Base-by-base conservation (phyloP, 2,113 vertebrate genomes). In the Pterocles burchelli region DNA sequence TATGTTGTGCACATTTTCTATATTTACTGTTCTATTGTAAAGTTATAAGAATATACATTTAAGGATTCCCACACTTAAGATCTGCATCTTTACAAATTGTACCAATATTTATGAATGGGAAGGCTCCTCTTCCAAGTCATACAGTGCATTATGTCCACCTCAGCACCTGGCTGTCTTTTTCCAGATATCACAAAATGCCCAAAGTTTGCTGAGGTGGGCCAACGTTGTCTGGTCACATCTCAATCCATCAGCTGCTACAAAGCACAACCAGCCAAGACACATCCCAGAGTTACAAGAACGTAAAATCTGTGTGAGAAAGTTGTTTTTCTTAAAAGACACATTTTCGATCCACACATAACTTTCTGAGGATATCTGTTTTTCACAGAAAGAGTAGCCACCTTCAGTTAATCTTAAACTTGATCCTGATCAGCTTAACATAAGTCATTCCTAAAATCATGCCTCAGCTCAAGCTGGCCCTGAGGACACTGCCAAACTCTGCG, bases 1-100 rank as follows among this genome's bases (percentile, higher is more conserved):
- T 13, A 19, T 0, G 4, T 11, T 49, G 5, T 11, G 12, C 18
- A 79, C 7, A 3, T 43, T 75, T 85, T 49, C 38, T 21, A 0
- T 14, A 17, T 70, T 49, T 61, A 16, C 38, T 46, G 6, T 57
- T 55, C 41, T 46, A 7, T 17, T 33, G 11, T 20, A 28, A n/a
- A 4, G 1, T 24, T 51, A 8, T 10, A 73, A 54, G 19, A n/a
- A 70, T 62, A 83, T 18, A 18, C 2, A 9, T 29, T 22, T 63
- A 51, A 58, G 17, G 43, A 46, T 41, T 88, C 45, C 17, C 26
- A 48, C 29, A 10, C 8, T 31, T 31, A 43, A 22, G 9, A n/a
- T 19, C 10, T 12, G 3, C 46, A 45, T 26, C 9, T 26, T 45
- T 76, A 54, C 19, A 79, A 55, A 31, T 19, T 45, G 8, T 29